Evolutionary conservation across 2,797 vertebrate genomes (phyloP).

Genomic region (Dromococcyx pavoninus): DNA sequence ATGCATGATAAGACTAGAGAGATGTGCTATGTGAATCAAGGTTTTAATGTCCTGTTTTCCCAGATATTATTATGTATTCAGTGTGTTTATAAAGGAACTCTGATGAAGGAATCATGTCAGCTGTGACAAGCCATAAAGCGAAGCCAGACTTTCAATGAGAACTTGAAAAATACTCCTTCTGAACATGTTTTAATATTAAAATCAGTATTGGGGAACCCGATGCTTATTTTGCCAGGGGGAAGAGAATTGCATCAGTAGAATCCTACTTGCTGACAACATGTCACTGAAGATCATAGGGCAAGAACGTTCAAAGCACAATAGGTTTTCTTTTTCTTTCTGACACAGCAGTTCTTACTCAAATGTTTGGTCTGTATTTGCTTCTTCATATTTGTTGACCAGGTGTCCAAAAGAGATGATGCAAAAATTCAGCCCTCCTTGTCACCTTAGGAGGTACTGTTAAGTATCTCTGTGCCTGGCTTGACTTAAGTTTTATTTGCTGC

Average conservation of each 20-base stretch:
- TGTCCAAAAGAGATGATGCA: not conserved
- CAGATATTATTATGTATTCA: conserved; percentile 49
- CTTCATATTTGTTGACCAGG: not conserved
- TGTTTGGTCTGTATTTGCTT: not conserved
- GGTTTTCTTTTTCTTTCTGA: not conserved
- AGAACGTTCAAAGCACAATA: not conserved
- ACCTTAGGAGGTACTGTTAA: not conserved
- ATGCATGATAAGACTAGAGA: conserved; percentile 20
- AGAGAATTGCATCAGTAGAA: not conserved
- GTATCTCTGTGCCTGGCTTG: not conserved
- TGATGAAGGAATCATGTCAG: conserved; percentile 39
- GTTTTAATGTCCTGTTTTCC: conserved; percentile 59
- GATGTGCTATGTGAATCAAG: conserved; percentile 38
- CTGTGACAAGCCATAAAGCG: conserved; percentile 10
- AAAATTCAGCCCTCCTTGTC: not conserved
- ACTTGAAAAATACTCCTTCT: not conserved
- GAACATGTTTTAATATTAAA: conserved; percentile 16
- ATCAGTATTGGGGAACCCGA: not conserved
- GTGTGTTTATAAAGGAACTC: conserved; percentile 12
- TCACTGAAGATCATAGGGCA: not conserved
- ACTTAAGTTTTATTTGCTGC: not conserved
- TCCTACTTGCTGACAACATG: not conserved
- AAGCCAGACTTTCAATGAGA: not conserved
- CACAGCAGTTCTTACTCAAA: not conserved
- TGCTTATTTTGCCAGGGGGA: not conserved